Evolutionary conservation across 2,888 invertebrate species (phyloP), one percentile per base, ranked within the genome.

Genomic region (Smittia sp.): DNA sequence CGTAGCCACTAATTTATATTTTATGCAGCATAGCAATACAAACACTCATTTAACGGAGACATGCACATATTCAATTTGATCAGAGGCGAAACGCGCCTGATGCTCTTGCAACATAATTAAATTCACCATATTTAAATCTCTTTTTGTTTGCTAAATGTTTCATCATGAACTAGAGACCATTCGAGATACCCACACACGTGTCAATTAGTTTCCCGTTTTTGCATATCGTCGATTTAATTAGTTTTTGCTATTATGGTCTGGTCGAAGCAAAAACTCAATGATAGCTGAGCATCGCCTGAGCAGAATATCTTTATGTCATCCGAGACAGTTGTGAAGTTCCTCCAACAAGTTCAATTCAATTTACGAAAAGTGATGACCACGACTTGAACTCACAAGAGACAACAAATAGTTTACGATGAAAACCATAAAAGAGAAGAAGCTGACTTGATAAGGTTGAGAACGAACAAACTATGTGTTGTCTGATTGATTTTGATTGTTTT

Each of bases 81-180:
- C 32, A 32, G 9, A 32, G 3, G 32, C 32, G 9, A 32, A 32
- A 9, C 32, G 32, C 32, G 9, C 32, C 9, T 6, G 9, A 32
- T 32, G 9, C 38, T 38, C 32, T 66, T 13, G 38, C 22, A 32
- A 20, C n/a, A 32, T 66, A 66, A 66, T 66, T 27, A 39, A 66
- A 66, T 66, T 66, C 39, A 39, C 66, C 66, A 66, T 63, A 66
- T 66, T 66, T 39, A 66, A 63, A 63, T 39, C 22, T 38, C 13
- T 66, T n/a, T 66, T 66, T 66, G 39, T 66, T 66, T 39, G 39
- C 66, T 11, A 66, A 62, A 52, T 39, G 52, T 18, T 52, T 52
- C 18, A 52, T 6, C 15, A n/a, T 52, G 52, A 52, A 52, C 2
- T 52, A 52, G 18, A 15, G 52, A 52, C 4, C 32, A 9, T 32